phyloP scores from a whole-genome alignment of 2,113 vertebrate species.

The Syngnathoides biaculeatus region DNA sequence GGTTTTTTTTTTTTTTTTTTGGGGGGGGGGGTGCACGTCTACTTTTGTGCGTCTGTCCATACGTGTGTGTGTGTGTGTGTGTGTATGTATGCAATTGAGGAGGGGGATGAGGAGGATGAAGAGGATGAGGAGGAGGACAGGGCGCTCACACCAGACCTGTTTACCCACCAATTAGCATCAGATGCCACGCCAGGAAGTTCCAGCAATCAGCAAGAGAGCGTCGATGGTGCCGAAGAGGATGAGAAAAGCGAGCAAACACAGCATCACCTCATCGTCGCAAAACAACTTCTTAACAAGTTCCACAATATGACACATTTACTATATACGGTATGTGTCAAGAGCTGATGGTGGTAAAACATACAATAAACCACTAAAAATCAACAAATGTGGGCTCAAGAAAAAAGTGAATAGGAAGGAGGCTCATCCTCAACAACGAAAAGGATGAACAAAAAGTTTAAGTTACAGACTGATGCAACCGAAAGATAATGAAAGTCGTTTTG shows the following conservation, averaged over 20 bases:
- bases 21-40: constrained; percentile 71
- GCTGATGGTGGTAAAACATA: neutral
- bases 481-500: too few species aligned
- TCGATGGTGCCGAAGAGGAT: constrained; percentile 49
- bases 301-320: neutral
- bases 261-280: constrained; percentile 25
- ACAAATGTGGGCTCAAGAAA: too few species aligned
- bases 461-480: too few species aligned
- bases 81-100: constrained; percentile 17
- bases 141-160: constrained; percentile 68
- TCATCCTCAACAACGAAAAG: too few species aligned
- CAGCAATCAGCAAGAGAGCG: constrained; percentile 68
- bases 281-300: neutral
- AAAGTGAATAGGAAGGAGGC: too few species aligned
- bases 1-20: too few species aligned
- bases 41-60: constrained; percentile 51
- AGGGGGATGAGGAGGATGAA: constrained; percentile 9
- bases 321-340: neutral
- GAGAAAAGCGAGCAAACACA: constrained; percentile 39
- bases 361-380: neutral
- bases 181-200: constrained; percentile 77
- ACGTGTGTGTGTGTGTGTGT: constrained; percentile 40
- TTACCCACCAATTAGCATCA: constrained; percentile 80
- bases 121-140: constrained; percentile 16
- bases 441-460: too few species aligned